Conservation (phyloP, 1,140 invertebrate species). For the Heterodera carotae region DNA sequence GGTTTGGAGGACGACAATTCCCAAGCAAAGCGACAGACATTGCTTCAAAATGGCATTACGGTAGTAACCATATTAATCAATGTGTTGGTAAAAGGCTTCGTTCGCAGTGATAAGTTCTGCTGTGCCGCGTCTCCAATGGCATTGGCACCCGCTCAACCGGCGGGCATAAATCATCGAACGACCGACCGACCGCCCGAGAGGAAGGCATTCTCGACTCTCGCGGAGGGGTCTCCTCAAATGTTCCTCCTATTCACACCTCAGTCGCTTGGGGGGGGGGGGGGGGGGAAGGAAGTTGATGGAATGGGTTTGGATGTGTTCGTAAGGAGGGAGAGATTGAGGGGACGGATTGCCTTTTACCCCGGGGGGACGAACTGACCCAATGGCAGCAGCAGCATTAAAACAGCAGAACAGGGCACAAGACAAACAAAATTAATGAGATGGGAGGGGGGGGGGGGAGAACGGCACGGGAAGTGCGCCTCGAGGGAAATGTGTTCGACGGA, state of each 20-base stretch:
- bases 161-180: neutral
- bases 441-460: no score
- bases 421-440: slow-evolving; percentile 3
- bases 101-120: no score
- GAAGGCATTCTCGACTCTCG: neutral
- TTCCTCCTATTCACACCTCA: neutral
- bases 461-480: neutral
- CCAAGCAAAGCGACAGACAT: no score
- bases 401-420: neutral
- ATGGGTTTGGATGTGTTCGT: no score
- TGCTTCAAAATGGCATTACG: no score
- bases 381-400: neutral
- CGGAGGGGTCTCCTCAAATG: neutral
- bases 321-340: neutral
- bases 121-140: no score
- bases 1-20: neutral
- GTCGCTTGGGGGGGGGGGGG: neutral
- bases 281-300: neutral
- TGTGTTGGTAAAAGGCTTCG: no score
- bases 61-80: no score
- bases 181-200: no score
- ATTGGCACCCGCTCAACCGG: no score
- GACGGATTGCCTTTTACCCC: neutral
- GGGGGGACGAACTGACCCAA: no score
- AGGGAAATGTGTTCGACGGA: neutral